phyloP scores from a whole-genome alignment of 2,113 vertebrate species.

The Poecile atricapillus region DNA sequence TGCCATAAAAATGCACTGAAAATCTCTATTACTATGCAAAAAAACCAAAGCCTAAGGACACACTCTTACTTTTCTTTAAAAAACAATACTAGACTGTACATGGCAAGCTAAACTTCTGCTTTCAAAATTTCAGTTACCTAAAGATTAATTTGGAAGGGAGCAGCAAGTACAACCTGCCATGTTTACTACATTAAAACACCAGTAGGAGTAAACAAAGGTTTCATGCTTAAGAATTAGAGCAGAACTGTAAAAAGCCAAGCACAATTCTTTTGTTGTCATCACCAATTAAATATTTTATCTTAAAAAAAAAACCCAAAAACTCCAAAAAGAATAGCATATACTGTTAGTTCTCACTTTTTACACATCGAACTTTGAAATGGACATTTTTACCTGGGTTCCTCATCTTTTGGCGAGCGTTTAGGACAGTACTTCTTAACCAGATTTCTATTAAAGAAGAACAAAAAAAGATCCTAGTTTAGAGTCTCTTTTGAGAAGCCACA shows the following conservation, averaged over 20 bases:
- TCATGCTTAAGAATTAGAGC: neutral
- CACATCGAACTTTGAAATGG: neutral
- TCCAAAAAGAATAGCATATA: neutral
- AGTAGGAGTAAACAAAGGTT: neutral
- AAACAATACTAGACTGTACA: neutral
- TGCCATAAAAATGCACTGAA: neutral
- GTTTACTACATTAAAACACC: neutral
- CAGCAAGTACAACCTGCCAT: neutral
- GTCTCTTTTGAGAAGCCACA: neutral
- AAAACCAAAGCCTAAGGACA: neutral
- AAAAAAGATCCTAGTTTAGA: neutral
- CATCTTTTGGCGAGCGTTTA: slow-evolving; percentile 93
- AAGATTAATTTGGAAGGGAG: neutral
- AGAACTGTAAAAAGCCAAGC: neutral
- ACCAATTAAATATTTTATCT: neutral
- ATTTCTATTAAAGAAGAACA: slow-evolving; percentile 76
- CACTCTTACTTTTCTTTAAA: neutral
- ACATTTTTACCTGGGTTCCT: slow-evolving; percentile 89
- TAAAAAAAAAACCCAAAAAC: neutral
- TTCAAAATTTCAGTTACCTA: neutral
- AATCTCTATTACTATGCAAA: neutral
- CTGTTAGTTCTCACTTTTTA: neutral
- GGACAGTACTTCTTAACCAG: slow-evolving; percentile 97
- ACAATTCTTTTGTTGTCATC: neutral
- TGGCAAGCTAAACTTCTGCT: neutral